These are phyloP conservation scores for Cactoblastis cactorum DNA, from an alignment of 2,888 invertebrate species.

Conservation along the genomic window DNA sequence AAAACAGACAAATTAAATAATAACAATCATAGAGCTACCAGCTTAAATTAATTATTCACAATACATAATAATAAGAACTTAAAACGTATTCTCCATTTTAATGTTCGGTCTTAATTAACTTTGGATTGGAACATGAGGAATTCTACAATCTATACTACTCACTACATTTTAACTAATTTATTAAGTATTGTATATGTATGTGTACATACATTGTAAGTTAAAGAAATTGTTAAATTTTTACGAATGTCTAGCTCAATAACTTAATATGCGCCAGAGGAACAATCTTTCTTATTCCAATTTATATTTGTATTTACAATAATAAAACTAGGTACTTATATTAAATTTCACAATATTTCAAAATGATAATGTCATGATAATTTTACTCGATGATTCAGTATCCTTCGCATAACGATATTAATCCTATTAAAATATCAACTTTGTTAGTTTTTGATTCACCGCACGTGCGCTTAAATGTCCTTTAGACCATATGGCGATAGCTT, in stretches of 20 bases:
- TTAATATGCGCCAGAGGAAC: not conserved
- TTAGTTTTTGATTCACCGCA: slow-evolving; percentile 64
- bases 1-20: slow-evolving; percentile 36
- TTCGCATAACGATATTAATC: not conserved
- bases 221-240: not conserved
- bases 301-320: too few relatives aligned
- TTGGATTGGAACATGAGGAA: slow-evolving; percentile 62
- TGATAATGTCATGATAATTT: not conserved
- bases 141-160: slow-evolving; percentile 19
- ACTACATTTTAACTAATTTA: not conserved
- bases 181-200: too few relatives aligned
- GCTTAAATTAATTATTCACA: slow-evolving; percentile 42
- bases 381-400: not conserved
- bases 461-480: slow-evolving; percentile 45
- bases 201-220: too few relatives aligned
- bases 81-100: slow-evolving; percentile 18
- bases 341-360: not conserved
- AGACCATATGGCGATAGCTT: slow-evolving; percentile 30
- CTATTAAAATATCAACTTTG: slow-evolving; percentile 23
- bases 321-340: too few relatives aligned
- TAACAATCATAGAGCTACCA: slow-evolving; percentile 31
- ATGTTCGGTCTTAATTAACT: slow-evolving; percentile 36
- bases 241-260: not conserved
- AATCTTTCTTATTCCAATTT: too few relatives aligned
- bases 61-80: slow-evolving; percentile 51